Evolutionary conservation across 1,140 invertebrate species (phyloP).

Genomic region (Drosophila erecta): DNA sequence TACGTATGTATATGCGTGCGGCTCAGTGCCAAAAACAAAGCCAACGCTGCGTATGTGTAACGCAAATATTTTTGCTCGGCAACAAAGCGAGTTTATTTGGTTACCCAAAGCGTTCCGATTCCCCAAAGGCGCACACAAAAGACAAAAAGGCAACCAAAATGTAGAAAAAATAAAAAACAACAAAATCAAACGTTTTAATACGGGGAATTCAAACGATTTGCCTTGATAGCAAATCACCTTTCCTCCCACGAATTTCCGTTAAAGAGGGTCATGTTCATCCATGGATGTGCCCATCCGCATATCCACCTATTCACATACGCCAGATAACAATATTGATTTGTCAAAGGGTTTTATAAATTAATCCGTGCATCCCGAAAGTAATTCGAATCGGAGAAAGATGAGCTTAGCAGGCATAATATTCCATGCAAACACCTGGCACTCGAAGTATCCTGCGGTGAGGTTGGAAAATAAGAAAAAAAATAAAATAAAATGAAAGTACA

Average conservation of each 20-base stretch:
- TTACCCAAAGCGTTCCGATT: constrained; percentile 65
- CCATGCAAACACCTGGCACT: constrained; percentile 5
- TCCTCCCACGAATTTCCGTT: constrained; percentile 13
- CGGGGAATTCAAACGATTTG: constrained; percentile 74
- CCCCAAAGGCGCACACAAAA: constrained; percentile 17
- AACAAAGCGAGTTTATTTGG: constrained; percentile 79
- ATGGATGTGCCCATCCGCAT: constrained; percentile 25
- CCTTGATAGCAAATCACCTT: constrained; percentile 45
- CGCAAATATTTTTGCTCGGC: constrained; percentile 70
- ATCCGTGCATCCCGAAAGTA: constrained; percentile 54
- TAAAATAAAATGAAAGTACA: neutral
- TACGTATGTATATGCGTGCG: neutral
- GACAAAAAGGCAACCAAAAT: neutral
- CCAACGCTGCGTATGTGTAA: constrained; percentile 65
- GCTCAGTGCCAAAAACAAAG: constrained; percentile 34
- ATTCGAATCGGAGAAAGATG: constrained; percentile 24
- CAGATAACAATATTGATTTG: constrained; percentile 68
- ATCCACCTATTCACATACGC: constrained; percentile 47
- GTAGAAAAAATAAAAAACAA: neutral
- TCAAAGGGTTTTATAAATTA: constrained; percentile 71
- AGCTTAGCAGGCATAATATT: constrained; percentile 3
- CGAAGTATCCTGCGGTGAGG: constrained; percentile 2
- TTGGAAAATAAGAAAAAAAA: constrained; percentile 1
- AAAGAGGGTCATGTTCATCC: constrained; percentile 27
- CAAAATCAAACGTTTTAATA: constrained; percentile 78